Base-by-base conservation (phyloP, 2,797 vertebrate species). In the Simalia tracyae region DNA sequence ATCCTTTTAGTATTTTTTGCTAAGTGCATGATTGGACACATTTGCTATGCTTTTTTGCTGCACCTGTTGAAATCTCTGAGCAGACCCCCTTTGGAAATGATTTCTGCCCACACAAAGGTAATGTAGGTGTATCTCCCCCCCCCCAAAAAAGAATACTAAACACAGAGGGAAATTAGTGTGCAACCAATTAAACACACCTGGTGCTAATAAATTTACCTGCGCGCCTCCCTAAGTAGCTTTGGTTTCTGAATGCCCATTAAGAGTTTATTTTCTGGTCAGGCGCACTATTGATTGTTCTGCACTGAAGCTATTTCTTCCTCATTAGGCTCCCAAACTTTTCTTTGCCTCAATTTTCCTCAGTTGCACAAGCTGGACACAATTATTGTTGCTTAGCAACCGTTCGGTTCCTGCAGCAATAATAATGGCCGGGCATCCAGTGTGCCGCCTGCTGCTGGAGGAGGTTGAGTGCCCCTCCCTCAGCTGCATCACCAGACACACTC, bases 261-360 rank as follows among this genome's bases (percentile, higher is more conserved):
- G 91, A 95, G 89, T 96, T 97, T 96, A 94, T 97, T 97, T 98
- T 98, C 96, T 95, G 94, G 94, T 96, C 95, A 97, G 95, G 93
- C 95, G 89, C 92, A 93, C 90, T 97, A 97, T 97, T 94, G 97
- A 98, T 97, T 95, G 3, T 95, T 96, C 95, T 95, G 64, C 88
- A 94, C 93, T 93, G 95, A 96, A 97, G 89, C 94, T 95, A 94
- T 95, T 96, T 97, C 94, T 97, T 95, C 88, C 96, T 97, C 95
- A 97, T 98, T 97, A 97, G 94, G 96, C 97, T 97, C 96, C 94
- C 92, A 97, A 97, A 97, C 95, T 97, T 97, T 96, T 95, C 90
- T 91, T 96, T 96, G 66, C 93, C 72, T 97, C 95, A 96, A 31
- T 97, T 97, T 97, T 97, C 89, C 89, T 94, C 93, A 94, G 92